Conservation (phyloP, 2,888 invertebrate species). For the Hypomecis punctinalis region DNA sequence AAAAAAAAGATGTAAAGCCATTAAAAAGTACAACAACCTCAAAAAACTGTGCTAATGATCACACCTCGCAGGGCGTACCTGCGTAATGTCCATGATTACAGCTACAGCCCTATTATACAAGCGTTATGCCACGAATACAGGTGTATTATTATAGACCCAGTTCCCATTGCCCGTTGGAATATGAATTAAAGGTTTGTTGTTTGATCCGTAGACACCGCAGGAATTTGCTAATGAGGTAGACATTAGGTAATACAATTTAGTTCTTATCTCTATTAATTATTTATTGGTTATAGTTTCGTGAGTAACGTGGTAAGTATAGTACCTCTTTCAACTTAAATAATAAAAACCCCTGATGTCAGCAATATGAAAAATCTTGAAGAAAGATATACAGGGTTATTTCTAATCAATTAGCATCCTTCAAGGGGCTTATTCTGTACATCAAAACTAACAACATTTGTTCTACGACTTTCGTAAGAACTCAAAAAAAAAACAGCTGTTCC, state of each 20-base stretch:
- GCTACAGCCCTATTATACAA: slow-evolving; percentile 11
- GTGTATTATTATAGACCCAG: slow-evolving; percentile 16
- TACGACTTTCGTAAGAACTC: too few species aligned
- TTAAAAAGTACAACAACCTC: slow-evolving; percentile 14
- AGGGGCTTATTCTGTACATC: too few species aligned
- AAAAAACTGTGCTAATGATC: slow-evolving; percentile 30
- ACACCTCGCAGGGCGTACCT: slow-evolving; percentile 34
- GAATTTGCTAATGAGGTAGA: background rate
- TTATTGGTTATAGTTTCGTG: background rate
- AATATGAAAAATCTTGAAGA: too few species aligned
- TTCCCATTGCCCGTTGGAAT: background rate
- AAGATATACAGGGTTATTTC: too few species aligned
- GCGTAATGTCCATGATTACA: slow-evolving; percentile 33
- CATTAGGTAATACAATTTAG: too few species aligned
- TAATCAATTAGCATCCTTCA: too few species aligned
- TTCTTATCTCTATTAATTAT: background rate
- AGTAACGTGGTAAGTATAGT: too few species aligned
- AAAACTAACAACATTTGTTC: too few species aligned
- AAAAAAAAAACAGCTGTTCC: too few species aligned
- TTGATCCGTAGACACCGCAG: slow-evolving; percentile 5
- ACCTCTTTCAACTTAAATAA: too few species aligned
- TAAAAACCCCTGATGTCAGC: too few species aligned
- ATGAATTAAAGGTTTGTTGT: slow-evolving; percentile 13
- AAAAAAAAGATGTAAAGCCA: background rate
- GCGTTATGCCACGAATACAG: slow-evolving; percentile 21